phyloP scores from a whole-genome alignment of 2,888 invertebrate species.

The Diaphora mendica region DNA sequence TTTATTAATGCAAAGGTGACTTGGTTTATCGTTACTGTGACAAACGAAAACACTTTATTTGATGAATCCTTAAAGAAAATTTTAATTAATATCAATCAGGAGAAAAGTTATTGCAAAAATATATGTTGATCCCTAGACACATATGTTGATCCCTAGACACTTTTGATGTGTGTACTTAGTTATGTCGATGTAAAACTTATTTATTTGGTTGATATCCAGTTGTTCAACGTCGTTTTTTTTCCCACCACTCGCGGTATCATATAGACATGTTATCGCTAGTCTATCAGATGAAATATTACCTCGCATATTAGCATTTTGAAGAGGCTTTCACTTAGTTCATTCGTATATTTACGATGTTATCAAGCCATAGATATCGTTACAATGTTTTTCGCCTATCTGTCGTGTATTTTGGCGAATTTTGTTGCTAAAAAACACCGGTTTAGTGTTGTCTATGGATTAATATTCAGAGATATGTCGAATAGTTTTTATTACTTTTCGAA shows the following conservation, averaged over 20 bases:
- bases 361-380: conserved; percentile 33
- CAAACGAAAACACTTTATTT: too few species aligned
- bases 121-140: too few species aligned
- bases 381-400: conserved; percentile 34
- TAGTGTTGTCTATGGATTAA: not conserved
- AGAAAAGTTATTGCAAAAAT: too few species aligned
- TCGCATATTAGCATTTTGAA: conserved; percentile 68
- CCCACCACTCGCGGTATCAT: conserved; percentile 55
- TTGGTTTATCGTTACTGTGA: too few species aligned
- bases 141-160: too few species aligned
- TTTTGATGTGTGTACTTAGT: too few species aligned
- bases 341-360: conserved; percentile 47
- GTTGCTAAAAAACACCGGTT: not conserved
- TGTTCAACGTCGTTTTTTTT: conserved; percentile 34
- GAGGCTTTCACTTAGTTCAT: conserved; percentile 56
- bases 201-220: conserved; percentile 16
- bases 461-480: not conserved
- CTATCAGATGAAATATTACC: conserved; percentile 58
- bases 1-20: too few species aligned
- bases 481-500: not conserved
- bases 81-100: too few species aligned
- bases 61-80: too few species aligned
- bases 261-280: conserved; percentile 45
- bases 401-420: conserved; percentile 17
- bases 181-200: not conserved